Evolutionary conservation across 2,888 invertebrate species (phyloP).

Genomic region (Idaea straminata): DNA sequence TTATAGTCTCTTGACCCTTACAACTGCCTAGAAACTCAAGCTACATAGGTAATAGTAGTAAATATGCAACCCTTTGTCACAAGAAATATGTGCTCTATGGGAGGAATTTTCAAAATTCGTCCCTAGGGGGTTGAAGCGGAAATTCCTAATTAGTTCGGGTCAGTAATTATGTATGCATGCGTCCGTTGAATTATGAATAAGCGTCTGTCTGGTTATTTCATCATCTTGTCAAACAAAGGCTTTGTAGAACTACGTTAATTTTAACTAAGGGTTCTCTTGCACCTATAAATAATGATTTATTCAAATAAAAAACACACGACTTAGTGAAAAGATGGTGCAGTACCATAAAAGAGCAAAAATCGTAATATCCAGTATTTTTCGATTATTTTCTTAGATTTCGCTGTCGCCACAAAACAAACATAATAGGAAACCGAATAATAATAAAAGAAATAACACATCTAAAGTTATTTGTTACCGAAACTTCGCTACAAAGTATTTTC

Average conservation of each 20-base stretch:
- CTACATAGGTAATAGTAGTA: background rate
- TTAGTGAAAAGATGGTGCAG: too few species aligned
- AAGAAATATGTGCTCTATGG: background rate
- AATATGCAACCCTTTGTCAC: background rate
- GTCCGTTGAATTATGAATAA: constrained; percentile 3
- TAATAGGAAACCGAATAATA: constrained; percentile 2
- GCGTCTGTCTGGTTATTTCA: background rate
- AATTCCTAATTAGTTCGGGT: constrained; percentile 6
- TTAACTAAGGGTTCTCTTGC: background rate
- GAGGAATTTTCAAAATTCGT: constrained; percentile 2
- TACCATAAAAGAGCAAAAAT: too few species aligned
- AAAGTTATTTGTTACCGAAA: constrained; percentile 1
- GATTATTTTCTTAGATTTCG: background rate
- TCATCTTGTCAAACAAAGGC: background rate
- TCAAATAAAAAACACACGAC: too few species aligned
- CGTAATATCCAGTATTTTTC: too few species aligned
- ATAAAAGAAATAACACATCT: constrained; percentile 1
- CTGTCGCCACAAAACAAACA: background rate
- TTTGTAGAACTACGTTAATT: background rate
- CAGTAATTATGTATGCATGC: constrained; percentile 4
- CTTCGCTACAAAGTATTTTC: constrained; percentile 5
- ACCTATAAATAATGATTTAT: too few species aligned
- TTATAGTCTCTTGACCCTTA: background rate
- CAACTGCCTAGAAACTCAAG: background rate
- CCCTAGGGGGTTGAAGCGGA: constrained; percentile 1